Conservation (phyloP, 2,797 vertebrate species). For the Tragelaphus eurycerus region DNA sequence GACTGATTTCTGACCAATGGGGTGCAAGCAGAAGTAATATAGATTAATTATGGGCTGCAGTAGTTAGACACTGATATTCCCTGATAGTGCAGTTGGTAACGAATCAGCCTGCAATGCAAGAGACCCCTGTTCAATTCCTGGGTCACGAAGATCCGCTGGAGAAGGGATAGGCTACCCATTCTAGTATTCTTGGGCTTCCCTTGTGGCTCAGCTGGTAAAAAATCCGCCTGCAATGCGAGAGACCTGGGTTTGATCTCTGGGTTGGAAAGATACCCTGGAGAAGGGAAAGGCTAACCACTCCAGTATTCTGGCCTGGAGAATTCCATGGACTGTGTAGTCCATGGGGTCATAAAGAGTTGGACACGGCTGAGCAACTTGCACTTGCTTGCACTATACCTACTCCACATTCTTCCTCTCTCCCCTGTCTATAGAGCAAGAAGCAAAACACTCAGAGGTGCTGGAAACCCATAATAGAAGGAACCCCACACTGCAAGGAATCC, state of each 20-base stretch:
- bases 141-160: rapidly evolving
- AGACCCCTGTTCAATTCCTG: not conserved
- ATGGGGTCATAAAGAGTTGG: not conserved
- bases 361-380: not conserved
- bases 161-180: not conserved
- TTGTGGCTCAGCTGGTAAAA: not conserved
- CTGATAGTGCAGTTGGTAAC: not conserved
- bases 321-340: not conserved
- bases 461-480: not conserved
- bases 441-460: not conserved
- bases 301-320: not conserved
- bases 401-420: not conserved
- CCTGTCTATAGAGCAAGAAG: not conserved
- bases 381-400: not conserved
- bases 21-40: not conserved
- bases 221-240: not conserved
- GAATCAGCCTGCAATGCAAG: not conserved
- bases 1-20: not conserved
- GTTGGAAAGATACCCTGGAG: not conserved
- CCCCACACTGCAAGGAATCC: not conserved
- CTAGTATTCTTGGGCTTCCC: not conserved
- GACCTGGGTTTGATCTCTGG: not conserved
- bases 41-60: not conserved
- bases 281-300: not conserved
- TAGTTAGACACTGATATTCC: not conserved